These are phyloP conservation scores for Ephestia elutella DNA, from an alignment of 1,140 invertebrate genomes.

Conservation along the genomic window DNA sequence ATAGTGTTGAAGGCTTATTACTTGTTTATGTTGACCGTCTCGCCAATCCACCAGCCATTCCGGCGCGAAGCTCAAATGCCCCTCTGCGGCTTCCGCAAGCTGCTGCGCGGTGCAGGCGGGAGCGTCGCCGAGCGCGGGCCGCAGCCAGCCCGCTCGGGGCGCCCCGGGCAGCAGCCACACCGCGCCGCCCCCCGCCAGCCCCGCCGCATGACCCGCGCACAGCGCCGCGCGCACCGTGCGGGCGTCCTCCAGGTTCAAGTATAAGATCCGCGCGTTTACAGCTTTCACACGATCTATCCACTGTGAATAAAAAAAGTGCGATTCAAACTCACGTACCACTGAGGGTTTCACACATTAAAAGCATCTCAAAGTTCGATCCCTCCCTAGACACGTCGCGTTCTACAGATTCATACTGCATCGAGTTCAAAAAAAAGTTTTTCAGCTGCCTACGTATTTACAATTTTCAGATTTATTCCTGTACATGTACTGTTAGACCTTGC, in stretches of 20 bases:
- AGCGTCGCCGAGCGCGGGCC: slow-evolving; percentile 7
- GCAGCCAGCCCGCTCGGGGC: slow-evolving; percentile 18
- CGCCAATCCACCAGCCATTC: slow-evolving; percentile 31
- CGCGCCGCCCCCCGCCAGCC: slow-evolving; percentile 22
- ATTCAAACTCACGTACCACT: no score
- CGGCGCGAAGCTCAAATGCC: slow-evolving; percentile 33
- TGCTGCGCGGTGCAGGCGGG: slow-evolving; percentile 18
- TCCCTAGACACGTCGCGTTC: no score
- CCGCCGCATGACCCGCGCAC: slow-evolving; percentile 33
- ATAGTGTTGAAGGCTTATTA: no score
- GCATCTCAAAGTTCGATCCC: no score
- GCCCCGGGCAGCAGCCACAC: slow-evolving; percentile 36
- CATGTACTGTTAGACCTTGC: no score
- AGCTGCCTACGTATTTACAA: no score
- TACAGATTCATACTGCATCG: no score
- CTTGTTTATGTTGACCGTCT: neutral
- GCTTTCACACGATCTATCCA: slow-evolving; percentile 38
- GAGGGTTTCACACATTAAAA: no score
- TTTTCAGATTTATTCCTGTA: no score
- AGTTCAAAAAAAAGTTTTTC: no score
- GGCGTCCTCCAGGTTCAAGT: slow-evolving; percentile 43
- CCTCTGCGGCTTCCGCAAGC: slow-evolving; percentile 29
- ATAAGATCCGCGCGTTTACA: slow-evolving; percentile 30
- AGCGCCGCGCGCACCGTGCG: slow-evolving; percentile 42
- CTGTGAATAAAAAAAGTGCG: slow-evolving; percentile 20